These are phyloP conservation scores for Gallinago media DNA, from an alignment of 2,113 vertebrate genomes.

Conservation along the genomic window DNA sequence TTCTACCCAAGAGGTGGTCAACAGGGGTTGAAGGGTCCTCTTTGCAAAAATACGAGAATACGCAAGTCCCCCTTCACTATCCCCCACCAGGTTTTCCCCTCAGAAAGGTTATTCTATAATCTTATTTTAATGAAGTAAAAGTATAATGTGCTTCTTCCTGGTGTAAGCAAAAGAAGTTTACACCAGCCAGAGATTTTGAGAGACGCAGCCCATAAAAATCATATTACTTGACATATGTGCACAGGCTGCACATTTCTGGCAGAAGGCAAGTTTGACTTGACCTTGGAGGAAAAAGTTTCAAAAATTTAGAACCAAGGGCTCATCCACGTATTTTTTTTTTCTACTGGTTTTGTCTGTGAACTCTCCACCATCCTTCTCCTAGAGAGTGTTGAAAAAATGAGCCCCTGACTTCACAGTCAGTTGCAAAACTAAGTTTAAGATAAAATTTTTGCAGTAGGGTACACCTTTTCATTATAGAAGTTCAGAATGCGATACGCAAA, in stretches of 20 bases:
- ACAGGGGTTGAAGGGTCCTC: background rate
- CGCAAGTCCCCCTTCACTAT: fast-evolving
- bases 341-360: background rate
- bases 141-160: background rate
- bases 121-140: background rate
- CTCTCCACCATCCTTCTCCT: background rate
- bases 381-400: background rate
- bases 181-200: background rate
- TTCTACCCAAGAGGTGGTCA: background rate
- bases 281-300: conserved; percentile 23
- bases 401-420: background rate
- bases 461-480: background rate
- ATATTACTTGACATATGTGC: background rate
- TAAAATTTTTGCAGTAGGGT: background rate
- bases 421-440: background rate
- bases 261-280: background rate
- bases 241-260: background rate
- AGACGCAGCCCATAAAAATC: conserved; percentile 1
- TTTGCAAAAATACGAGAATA: background rate
- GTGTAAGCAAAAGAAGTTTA: background rate
- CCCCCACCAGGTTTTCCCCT: background rate
- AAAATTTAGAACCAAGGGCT: background rate
- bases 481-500: background rate
- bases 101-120: background rate
- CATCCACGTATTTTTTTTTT: background rate